Conservation (phyloP, 2,888 invertebrate genomes). For the Abrostola triplasia region DNA sequence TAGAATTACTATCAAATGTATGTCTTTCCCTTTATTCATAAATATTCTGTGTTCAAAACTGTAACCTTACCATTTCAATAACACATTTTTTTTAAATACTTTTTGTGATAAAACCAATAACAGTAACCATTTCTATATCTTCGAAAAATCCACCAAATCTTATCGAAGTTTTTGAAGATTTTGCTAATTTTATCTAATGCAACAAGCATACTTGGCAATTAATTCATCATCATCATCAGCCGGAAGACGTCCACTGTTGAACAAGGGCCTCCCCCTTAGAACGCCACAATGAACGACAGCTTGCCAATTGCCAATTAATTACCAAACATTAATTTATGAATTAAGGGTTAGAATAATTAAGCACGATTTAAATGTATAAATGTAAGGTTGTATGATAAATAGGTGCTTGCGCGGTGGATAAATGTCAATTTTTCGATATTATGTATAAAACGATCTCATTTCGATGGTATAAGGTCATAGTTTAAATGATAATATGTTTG, state of each 20-base stretch:
- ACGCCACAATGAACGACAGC: too few relatives aligned
- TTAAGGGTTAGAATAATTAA: constrained; percentile 53
- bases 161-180: too few relatives aligned
- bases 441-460: constrained; percentile 74
- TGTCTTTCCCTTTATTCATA: constrained; percentile 28
- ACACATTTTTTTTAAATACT: too few relatives aligned
- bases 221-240: too few relatives aligned
- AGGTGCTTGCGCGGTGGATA: constrained; percentile 86
- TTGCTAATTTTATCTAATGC: too few relatives aligned
- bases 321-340: constrained; percentile 38
- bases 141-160: too few relatives aligned
- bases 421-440: constrained; percentile 82
- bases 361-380: constrained; percentile 68
- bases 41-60: background rate
- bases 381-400: constrained; percentile 84
- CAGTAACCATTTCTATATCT: background rate
- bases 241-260: too few relatives aligned
- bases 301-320: too few relatives aligned
- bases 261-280: too few relatives aligned
- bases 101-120: background rate
- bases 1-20: constrained; percentile 36
- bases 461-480: constrained; percentile 69
- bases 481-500: constrained; percentile 71
- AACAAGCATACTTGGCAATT: too few relatives aligned
- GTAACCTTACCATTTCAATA: too few relatives aligned